Conservation (phyloP, 2,888 invertebrate species). For the Adela reaumurella region DNA sequence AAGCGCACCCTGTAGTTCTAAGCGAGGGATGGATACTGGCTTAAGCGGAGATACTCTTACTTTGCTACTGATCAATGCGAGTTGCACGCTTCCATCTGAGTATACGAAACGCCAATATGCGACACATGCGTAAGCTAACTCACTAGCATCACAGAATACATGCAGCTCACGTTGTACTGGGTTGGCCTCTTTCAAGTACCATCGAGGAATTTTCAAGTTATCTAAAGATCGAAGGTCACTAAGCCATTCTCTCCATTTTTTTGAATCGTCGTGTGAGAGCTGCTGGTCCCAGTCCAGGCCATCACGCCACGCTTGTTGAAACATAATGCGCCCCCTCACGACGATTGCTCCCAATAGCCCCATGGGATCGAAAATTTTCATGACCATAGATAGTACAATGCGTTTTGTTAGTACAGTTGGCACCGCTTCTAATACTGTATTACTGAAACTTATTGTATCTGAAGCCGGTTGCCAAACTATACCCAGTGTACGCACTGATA, state of each 20-base stretch:
- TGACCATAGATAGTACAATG: background rate
- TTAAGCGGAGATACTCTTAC: slow-evolving; percentile 9
- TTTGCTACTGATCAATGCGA: background rate
- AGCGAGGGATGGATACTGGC: background rate
- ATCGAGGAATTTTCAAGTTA: background rate
- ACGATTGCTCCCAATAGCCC: slow-evolving; percentile 1
- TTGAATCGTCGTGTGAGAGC: background rate
- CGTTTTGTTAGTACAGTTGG: background rate
- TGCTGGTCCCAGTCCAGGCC: slow-evolving; percentile 3
- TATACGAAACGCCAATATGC: background rate
- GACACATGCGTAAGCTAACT: background rate
- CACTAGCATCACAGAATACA: background rate
- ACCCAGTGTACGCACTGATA: background rate
- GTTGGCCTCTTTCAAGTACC: background rate
- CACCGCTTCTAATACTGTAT: no score
- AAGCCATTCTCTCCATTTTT: slow-evolving; percentile 13
- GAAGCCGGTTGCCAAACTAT: background rate
- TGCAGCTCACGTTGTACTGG: background rate
- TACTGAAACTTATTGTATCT: background rate
- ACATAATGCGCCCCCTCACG: slow-evolving; percentile 1
- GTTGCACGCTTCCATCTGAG: background rate
- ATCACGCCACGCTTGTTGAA: slow-evolving; percentile 2
- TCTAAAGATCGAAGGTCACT: slow-evolving; percentile 6
- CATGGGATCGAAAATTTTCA: slow-evolving; percentile 2
- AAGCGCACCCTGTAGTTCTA: slow-evolving; percentile 14